phyloP scores from a whole-genome alignment of 2,797 vertebrate species.

The Catostomus latipinnis region DNA sequence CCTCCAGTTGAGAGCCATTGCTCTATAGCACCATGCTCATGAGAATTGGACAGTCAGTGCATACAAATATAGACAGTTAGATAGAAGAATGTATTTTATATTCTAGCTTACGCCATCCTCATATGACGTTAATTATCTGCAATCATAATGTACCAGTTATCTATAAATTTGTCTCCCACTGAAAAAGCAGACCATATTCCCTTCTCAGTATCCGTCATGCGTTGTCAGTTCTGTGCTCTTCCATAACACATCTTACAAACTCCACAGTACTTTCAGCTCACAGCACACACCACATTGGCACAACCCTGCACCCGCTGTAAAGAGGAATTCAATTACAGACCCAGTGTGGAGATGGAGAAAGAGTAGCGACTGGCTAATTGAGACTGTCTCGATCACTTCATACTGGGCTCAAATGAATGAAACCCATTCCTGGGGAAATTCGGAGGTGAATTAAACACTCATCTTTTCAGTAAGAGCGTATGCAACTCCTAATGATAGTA shows the following conservation, averaged over 20 bases:
- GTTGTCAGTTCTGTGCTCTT: constrained; percentile 47
- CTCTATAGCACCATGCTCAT: not conserved
- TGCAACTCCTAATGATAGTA: constrained; percentile 32
- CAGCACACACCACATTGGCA: constrained; percentile 56
- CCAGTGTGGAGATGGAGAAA: constrained; percentile 43
- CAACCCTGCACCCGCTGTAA: constrained; percentile 54
- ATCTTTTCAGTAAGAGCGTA: constrained; percentile 1
- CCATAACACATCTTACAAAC: constrained; percentile 46
- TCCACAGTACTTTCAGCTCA: constrained; percentile 41
- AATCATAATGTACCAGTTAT: constrained; percentile 7
- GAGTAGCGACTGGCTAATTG: constrained; percentile 35
- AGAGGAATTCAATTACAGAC: constrained; percentile 64
- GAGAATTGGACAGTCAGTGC: not conserved
- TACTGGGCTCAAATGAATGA: constrained; percentile 58
- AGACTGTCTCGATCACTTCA: constrained; percentile 53
- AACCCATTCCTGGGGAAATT: constrained; percentile 41
- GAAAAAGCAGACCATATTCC: constrained; percentile 16
- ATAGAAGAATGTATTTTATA: not conserved
- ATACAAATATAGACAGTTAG: not conserved
- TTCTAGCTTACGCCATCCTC: not conserved
- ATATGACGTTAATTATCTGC: constrained; percentile 26
- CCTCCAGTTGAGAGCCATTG: no score
- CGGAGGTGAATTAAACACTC: constrained; percentile 50
- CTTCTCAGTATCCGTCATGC: constrained; percentile 30
- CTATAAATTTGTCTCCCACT: constrained; percentile 14